A percentile compares a stretch with the other conserved stretches of the same genome.
phyloP scores from a whole-genome alignment of 1,140 invertebrate species.

The Metaphire vulgaris region DNA sequence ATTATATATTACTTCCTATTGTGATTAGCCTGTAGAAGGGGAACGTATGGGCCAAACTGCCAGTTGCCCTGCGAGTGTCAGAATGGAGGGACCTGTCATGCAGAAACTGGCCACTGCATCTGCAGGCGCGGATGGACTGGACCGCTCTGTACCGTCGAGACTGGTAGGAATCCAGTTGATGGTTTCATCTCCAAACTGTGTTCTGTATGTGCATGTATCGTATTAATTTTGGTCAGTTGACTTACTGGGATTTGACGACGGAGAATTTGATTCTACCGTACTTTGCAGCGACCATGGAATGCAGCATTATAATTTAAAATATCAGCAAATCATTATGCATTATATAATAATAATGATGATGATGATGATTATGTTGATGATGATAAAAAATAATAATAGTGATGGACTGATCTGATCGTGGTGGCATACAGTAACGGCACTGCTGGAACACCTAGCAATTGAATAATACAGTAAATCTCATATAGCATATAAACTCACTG shows the following conservation, averaged over 20 bases:
- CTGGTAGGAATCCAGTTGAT: background rate
- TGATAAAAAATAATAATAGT: too few relatives aligned
- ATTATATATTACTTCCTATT: background rate
- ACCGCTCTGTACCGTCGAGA: slow-evolving; percentile 11
- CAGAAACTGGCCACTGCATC: slow-evolving; percentile 64
- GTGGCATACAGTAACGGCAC: too few relatives aligned
- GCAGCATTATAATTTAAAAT: too few relatives aligned
- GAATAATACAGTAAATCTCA: too few relatives aligned
- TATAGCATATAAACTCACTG: too few relatives aligned
- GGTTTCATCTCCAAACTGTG: background rate
- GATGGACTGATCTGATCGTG: too few relatives aligned
- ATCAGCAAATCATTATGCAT: too few relatives aligned
- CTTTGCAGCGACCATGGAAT: background rate
- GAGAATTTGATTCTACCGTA: background rate
- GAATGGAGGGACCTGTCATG: slow-evolving; percentile 54
- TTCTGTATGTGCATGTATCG: background rate
- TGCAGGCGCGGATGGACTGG: slow-evolving; percentile 54
- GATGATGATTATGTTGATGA: background rate
- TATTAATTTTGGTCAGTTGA: background rate
- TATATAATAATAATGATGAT: slow-evolving; percentile 1
- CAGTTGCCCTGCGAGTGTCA: slow-evolving; percentile 75
- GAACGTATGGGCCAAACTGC: slow-evolving; percentile 62
- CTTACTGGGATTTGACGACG: background rate
- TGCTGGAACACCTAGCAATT: too few relatives aligned
- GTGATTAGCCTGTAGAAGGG: slow-evolving; percentile 44